Percentiles rank a stretch among this genome's conserved stretches.
Evolutionary conservation across 2,113 vertebrate species (phyloP).

Genomic region (Cygnus atratus): DNA sequence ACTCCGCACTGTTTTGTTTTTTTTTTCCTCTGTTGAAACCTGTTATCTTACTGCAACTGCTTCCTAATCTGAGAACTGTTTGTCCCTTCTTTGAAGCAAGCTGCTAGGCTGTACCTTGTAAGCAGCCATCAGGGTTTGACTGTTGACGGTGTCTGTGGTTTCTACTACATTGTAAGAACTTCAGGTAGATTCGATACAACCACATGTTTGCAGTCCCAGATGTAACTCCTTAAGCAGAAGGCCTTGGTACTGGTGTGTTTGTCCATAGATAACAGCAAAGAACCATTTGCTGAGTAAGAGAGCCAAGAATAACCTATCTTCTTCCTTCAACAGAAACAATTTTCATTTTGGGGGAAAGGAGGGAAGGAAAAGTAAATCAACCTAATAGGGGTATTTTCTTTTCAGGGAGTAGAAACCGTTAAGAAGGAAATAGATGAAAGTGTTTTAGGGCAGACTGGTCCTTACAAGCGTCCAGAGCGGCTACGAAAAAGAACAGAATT

Average conservation of each 20-base stretch:
- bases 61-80: neutral
- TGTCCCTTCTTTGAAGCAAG: neutral
- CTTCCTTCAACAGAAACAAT: neutral
- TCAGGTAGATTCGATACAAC: neutral
- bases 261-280: neutral
- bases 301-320: neutral
- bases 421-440: conserved; percentile 90
- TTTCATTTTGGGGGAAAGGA: neutral
- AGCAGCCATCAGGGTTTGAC: neutral
- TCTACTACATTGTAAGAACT: neutral
- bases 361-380: fast-evolving
- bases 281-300: neutral
- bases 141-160: neutral
- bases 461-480: conserved; percentile 86
- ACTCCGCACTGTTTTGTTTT: neutral
- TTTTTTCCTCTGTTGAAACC: neutral
- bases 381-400: neutral
- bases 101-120: neutral
- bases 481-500: conserved; percentile 92
- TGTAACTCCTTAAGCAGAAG: neutral
- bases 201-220: neutral
- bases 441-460: conserved; percentile 85
- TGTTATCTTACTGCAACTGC: neutral
- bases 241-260: neutral
- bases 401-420: conserved; percentile 89